A percentile compares a stretch with the other conserved stretches of the same genome.
These are phyloP conservation scores for Agrochola lota DNA, from an alignment of 2,888 invertebrate species.

Conservation along the genomic window DNA sequence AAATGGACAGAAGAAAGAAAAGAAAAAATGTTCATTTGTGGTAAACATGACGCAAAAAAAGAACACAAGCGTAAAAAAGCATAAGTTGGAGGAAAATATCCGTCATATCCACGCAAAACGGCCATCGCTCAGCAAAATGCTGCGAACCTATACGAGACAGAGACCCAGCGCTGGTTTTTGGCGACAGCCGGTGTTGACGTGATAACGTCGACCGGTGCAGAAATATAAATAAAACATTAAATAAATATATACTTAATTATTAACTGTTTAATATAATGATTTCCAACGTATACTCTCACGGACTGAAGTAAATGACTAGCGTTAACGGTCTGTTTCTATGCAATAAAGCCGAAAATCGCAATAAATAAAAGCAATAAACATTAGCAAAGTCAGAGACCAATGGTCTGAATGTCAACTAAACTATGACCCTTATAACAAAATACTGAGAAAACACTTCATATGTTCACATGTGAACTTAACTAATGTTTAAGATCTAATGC, in stretches of 20 bases:
- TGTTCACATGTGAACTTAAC: constrained; percentile 45
- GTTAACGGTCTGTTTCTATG: neutral
- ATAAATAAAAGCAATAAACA: constrained; percentile 29
- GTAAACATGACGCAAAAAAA: no score
- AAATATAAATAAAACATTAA: no score
- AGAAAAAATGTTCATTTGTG: no score
- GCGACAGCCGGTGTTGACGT: no score
- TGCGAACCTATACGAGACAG: no score
- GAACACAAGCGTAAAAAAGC: no score
- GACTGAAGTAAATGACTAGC: neutral
- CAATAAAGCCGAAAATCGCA: constrained; percentile 37
- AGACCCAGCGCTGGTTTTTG: no score
- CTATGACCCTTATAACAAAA: constrained; percentile 41
- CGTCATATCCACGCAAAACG: no score
- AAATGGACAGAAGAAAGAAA: neutral
- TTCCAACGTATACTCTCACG: neutral
- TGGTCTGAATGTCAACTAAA: constrained; percentile 17
- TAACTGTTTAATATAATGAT: neutral
- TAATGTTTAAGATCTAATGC: constrained; percentile 31
- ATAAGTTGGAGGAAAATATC: no score
- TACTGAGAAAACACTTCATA: constrained; percentile 40
- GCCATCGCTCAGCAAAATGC: no score
- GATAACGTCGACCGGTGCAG: no score
- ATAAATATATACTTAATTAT: no score
- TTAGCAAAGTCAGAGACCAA: constrained; percentile 14